phyloP scores from a whole-genome alignment of 1,140 invertebrate species.

The Chironomus striatipennis region DNA sequence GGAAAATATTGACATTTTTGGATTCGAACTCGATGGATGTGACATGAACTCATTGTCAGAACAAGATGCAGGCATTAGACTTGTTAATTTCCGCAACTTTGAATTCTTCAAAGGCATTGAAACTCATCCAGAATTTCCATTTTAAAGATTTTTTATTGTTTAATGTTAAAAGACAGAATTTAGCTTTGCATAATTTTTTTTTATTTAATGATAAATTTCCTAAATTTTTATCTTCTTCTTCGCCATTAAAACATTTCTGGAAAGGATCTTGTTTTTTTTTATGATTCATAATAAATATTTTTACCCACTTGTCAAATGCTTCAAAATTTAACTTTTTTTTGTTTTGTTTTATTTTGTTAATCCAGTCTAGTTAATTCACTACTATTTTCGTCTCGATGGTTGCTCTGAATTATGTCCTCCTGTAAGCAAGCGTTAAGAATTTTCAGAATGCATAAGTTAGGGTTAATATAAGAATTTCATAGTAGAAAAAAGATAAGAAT shows the following conservation, averaged over 20 bases:
- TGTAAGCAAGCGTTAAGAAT: background rate
- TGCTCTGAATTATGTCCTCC: background rate
- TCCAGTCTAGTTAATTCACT: background rate
- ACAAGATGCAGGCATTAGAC: constrained; percentile 54
- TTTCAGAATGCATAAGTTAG: too few relatives aligned
- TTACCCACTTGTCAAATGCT: background rate
- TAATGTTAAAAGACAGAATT: background rate
- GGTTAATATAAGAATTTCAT: too few relatives aligned
- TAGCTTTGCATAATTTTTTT: too few relatives aligned
- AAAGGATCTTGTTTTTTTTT: background rate
- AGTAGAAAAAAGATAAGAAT: too few relatives aligned
- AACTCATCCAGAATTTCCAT: background rate
- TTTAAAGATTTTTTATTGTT: background rate
- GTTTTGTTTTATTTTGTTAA: too few relatives aligned
- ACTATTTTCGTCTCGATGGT: background rate
- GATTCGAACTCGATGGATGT: constrained; percentile 47
- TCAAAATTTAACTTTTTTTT: background rate
- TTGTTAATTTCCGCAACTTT: constrained; percentile 49
- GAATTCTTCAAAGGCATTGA: constrained; percentile 43
- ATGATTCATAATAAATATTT: constrained; percentile 6
- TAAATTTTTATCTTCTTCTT: too few relatives aligned
- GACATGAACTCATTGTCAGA: constrained; percentile 47
- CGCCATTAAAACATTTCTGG: background rate
- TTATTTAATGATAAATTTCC: too few relatives aligned
- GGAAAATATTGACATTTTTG: constrained; percentile 53